phyloP scores from a whole-genome alignment of 2,113 vertebrate genomes.

The Cariama cristata region DNA sequence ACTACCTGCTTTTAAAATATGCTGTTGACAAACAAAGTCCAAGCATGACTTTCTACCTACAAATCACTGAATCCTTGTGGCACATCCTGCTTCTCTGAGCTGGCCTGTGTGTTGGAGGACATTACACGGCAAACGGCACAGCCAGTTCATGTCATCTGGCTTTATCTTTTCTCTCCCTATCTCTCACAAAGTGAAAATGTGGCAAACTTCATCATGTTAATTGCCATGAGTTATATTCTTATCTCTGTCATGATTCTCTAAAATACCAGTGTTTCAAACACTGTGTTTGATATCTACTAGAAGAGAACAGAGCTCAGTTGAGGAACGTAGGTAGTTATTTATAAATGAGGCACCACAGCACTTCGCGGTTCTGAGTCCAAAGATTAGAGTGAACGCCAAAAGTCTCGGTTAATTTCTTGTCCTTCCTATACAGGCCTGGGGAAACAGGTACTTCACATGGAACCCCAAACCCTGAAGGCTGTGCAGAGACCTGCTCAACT shows the following conservation, averaged over 20 bases:
- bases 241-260: background rate
- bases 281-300: background rate
- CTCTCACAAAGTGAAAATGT: background rate
- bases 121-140: background rate
- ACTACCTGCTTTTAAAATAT: background rate
- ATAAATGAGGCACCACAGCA: background rate
- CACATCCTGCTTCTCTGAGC: background rate
- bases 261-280: background rate
- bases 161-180: background rate
- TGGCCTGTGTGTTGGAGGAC: background rate
- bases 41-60: background rate
- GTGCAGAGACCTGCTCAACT: background rate
- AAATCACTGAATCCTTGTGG: background rate
- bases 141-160: background rate
- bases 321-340: background rate
- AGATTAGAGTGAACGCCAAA: background rate
- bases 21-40: background rate
- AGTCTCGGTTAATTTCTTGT: background rate
- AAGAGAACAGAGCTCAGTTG: background rate
- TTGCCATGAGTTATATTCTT: background rate
- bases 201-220: background rate
- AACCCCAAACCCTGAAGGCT: background rate
- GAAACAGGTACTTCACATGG: background rate
- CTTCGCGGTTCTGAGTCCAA: background rate
- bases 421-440: background rate